These are phyloP conservation scores for Arctocebus calabarensis DNA, from an alignment of 2,797 vertebrate genomes.

Conservation along the genomic window DNA sequence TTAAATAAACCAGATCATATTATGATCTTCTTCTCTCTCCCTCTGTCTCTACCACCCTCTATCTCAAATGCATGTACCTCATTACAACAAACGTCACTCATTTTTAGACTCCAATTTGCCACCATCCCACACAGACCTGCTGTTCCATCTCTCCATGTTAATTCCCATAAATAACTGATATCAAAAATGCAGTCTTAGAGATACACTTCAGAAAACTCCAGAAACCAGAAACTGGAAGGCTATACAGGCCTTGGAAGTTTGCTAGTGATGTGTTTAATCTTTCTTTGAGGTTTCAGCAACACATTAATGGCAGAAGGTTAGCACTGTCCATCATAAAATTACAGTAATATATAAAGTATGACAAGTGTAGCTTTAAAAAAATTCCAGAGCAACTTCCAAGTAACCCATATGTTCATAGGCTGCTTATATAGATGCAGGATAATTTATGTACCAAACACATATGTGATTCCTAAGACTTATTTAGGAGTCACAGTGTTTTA, in stretches of 20 bases:
- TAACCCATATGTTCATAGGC: constrained; percentile 73
- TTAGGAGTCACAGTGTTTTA: constrained; percentile 40
- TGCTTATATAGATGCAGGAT: constrained; percentile 69
- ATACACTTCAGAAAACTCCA: constrained; percentile 59
- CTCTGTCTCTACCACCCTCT: constrained; percentile 71
- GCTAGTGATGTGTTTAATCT: constrained; percentile 48
- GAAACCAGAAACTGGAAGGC: constrained; percentile 61
- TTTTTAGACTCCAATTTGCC: constrained; percentile 81
- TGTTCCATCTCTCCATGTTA: constrained; percentile 78
- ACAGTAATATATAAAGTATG: constrained; percentile 30
- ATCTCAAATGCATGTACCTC: constrained; percentile 74
- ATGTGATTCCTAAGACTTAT: constrained; percentile 64
- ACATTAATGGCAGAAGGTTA: constrained; percentile 50
- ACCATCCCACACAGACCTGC: constrained; percentile 82
- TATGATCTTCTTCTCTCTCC: constrained; percentile 63
- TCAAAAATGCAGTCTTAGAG: constrained; percentile 73
- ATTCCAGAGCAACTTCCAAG: constrained; percentile 58
- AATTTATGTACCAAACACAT: constrained; percentile 79
- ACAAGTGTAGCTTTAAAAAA: constrained; percentile 49
- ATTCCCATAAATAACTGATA: constrained; percentile 80
- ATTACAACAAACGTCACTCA: constrained; percentile 69
- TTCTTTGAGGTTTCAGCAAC: constrained; percentile 39
- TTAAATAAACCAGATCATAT: constrained; percentile 79
- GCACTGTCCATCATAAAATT: constrained; percentile 44
- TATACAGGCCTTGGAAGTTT: constrained; percentile 48